Evolutionary conservation across 2,113 vertebrate genomes (phyloP).

Genomic region (Hemichromis elongatus): DNA sequence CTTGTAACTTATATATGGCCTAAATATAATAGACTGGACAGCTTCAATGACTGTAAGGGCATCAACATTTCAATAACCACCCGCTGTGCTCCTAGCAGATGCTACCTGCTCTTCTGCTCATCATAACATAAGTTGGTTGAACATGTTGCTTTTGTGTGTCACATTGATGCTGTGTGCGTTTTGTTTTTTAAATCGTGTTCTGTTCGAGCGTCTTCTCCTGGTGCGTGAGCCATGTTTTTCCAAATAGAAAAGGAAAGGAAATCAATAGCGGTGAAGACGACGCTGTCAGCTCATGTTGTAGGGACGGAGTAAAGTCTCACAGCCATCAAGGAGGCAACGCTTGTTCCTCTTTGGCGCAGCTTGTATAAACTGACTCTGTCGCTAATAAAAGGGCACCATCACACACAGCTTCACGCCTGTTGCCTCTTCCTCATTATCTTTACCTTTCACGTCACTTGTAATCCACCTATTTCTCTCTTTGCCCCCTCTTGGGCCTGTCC

Average conservation of each 20-base stretch:
- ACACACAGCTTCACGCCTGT: background rate
- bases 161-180: background rate
- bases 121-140: background rate
- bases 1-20: background rate
- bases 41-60: background rate
- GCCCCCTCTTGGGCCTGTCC: background rate
- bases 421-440: slow-evolving; percentile 9
- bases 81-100: background rate
- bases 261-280: slow-evolving; percentile 57
- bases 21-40: background rate
- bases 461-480: background rate
- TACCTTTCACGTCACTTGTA: slow-evolving; percentile 5
- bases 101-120: background rate
- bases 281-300: slow-evolving; percentile 39
- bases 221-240: slow-evolving; percentile 34
- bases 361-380: slow-evolving; percentile 5
- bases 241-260: slow-evolving; percentile 53
- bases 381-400: background rate
- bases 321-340: slow-evolving; percentile 21
- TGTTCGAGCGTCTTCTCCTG: slow-evolving; percentile 3
- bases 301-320: background rate
- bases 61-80: background rate
- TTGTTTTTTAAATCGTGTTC: slow-evolving; percentile 26
- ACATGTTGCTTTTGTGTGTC: background rate
- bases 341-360: background rate